phyloP scores from a whole-genome alignment of 2,888 invertebrate species.

The Cotesia congregata region DNA sequence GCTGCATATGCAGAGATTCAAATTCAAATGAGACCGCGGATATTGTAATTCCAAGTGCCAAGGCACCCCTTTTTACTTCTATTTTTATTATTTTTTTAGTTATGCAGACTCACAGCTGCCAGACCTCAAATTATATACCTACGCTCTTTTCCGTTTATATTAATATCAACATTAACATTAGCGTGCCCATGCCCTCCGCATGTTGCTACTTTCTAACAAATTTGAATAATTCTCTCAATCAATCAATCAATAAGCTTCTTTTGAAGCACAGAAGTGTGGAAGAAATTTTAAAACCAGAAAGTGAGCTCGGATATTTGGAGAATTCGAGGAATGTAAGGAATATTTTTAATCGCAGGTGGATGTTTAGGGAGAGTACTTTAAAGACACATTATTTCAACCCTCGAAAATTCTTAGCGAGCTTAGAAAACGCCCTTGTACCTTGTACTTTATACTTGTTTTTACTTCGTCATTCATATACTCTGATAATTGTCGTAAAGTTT shows the following conservation, averaged over 20 bases:
- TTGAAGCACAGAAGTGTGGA: too few species aligned
- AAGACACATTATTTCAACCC: conserved; percentile 2
- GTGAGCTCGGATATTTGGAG: conserved; percentile 42
- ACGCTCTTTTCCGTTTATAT: conserved; percentile 50
- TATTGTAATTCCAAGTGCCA: conserved; percentile 68
- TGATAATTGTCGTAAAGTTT: not conserved
- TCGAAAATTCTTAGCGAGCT: not conserved
- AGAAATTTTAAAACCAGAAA: too few species aligned
- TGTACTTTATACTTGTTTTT: not conserved
- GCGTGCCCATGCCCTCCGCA: not conserved
- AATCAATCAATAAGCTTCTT: not conserved
- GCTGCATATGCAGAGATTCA: conserved; percentile 58
- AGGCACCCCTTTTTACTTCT: conserved; percentile 67
- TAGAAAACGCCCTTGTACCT: not conserved
- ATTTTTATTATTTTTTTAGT: conserved; percentile 35
- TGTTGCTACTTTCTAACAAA: not conserved
- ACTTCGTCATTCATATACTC: not conserved
- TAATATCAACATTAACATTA: conserved; percentile 15
- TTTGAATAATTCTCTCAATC: not conserved
- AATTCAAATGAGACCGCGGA: conserved; percentile 71
- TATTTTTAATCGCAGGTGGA: conserved; percentile 39
- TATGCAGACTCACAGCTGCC: conserved; percentile 65
- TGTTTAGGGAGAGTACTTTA: not conserved
- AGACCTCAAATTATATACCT: conserved; percentile 62
- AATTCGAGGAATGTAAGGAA: conserved; percentile 57